Base-by-base conservation (phyloP, 2,797 vertebrate species). In the Hybognathus amarus region DNA sequence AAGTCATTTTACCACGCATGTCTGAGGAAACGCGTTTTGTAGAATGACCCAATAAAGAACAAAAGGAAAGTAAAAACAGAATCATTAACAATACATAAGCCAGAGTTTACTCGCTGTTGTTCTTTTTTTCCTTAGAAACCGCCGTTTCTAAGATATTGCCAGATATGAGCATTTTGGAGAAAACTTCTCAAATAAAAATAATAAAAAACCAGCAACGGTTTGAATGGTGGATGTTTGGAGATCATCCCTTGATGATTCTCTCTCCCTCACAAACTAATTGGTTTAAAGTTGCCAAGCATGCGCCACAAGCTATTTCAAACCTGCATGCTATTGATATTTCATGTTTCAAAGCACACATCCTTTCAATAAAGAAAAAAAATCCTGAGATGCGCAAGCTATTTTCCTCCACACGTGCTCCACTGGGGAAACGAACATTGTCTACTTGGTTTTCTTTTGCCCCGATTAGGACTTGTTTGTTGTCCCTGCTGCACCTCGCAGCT, bases 291-390 rank as follows among this genome's bases (percentile, higher is more conserved):
- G 84, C 92, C 91, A 93, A 91, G 90, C 87, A 89, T 89, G 88
- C 80, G 91, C 93, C 93, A 94, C 89, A 45, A 95, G 93, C 93
- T 89, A 92, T 94, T 94, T 92, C 91, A 92, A 92, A 92, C 91
- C 90, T 90, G 91, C 83, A 88, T 81, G 90, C 84, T 94, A 93
- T 93, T 94, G 93, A 95, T 94, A 93, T 94, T 93, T 89, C 89
- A 89, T 80, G 88, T 90, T 92, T 93, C 92, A 92, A 85, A 93
- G 94, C 93, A 94, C 89, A 93, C 92, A 92, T 75, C 79, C 84
- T 85, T 87, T 88, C 90, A 92, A 91, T 91, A 45, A 59, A 30
- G 78, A 61, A 67, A 47, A 11, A 75, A 87, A 70, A 80, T 88
- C 81, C 91, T 91, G 87, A 90, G 89, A 91, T 93, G 89, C 83